Evolutionary conservation across 2,888 invertebrate genomes (phyloP).

Genomic region (Agonopterix arenella): DNA sequence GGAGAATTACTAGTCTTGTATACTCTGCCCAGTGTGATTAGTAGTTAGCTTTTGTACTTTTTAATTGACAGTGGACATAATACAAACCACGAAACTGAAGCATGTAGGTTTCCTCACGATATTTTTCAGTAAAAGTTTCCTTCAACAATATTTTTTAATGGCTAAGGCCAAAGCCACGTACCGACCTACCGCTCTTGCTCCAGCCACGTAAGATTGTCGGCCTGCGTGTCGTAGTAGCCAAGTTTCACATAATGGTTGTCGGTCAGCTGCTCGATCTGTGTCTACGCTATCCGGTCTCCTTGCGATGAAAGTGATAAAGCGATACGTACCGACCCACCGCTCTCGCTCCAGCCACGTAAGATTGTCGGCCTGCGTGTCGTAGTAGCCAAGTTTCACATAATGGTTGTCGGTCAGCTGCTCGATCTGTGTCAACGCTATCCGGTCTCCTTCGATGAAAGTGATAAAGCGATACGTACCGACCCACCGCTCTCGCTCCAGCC

Average conservation of each 20-base stretch:
- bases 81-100: too few species aligned
- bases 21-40: too few species aligned
- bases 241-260: constrained; percentile 96
- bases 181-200: constrained; percentile 95
- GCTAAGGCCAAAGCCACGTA: too few species aligned
- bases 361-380: constrained; percentile 96
- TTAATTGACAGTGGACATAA: too few species aligned
- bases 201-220: constrained; percentile 96
- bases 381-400: constrained; percentile 96
- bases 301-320: constrained; percentile 90
- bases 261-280: constrained; percentile 97
- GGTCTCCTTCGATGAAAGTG: constrained; percentile 98
- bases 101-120: too few species aligned
- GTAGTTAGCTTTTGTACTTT: too few species aligned
- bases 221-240: constrained; percentile 97
- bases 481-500: constrained; percentile 95
- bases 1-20: too few species aligned
- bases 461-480: constrained; percentile 78
- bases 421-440: constrained; percentile 98
- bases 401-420: constrained; percentile 97
- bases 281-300: constrained; percentile 98
- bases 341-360: constrained; percentile 95
- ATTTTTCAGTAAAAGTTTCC: neutral
- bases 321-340: constrained; percentile 89
- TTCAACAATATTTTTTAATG: neutral